Evolutionary conservation across 2,797 vertebrate species (phyloP).

Genomic region (Rhinogobio ventralis): DNA sequence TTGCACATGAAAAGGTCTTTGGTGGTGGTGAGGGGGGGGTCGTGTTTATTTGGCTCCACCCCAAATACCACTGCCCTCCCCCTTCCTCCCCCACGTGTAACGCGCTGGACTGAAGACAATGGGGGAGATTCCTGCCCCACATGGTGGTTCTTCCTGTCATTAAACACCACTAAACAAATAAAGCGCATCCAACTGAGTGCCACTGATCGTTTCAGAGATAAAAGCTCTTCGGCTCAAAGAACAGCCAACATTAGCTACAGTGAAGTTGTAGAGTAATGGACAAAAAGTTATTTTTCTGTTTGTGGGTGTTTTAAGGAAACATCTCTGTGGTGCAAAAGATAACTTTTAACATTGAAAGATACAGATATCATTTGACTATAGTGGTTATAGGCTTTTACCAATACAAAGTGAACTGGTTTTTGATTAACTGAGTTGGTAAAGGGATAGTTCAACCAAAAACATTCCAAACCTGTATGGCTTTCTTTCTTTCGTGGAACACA

Average conservation of each 20-base stretch:
- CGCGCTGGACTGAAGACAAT: conserved; percentile 53
- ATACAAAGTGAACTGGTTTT: not conserved
- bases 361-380: not conserved
- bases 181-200: conserved; percentile 42
- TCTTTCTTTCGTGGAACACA: not conserved
- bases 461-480: not conserved
- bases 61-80: conserved; percentile 47
- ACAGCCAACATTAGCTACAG: conserved; percentile 25
- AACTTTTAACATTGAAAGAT: not conserved
- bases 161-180: conserved; percentile 60
- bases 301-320: not conserved
- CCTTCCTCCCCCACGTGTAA: conserved; percentile 13
- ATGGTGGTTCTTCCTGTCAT: conserved; percentile 62
- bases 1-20: conserved; percentile 61
- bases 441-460: not conserved
- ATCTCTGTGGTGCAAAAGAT: not conserved
- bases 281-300: not conserved
- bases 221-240: conserved; percentile 28
- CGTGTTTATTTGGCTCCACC: conserved; percentile 40
- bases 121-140: conserved; percentile 59
- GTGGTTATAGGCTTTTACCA: not conserved
- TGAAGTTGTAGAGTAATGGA: not conserved
- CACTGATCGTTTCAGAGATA: conserved; percentile 39
- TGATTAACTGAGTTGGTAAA: not conserved
- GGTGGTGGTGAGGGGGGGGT: not conserved